A percentile compares a stretch with the other conserved stretches of the same genome.
Conservation (phyloP, 30 jellyfish, hydroid and myxozoan species). For the Chrysaora quinquecirrha region DNA sequence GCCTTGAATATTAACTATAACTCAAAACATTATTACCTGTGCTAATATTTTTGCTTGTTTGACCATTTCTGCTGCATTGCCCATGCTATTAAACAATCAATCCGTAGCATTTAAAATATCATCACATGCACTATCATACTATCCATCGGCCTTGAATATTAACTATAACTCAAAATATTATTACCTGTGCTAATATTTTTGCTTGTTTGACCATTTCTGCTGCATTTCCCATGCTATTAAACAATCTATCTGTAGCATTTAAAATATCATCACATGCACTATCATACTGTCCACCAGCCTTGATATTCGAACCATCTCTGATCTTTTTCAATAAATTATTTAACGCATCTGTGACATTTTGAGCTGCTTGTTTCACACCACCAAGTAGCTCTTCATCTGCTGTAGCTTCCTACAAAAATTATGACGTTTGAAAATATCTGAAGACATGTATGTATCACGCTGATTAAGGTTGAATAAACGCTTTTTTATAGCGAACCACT, state of each 20-base stretch:
- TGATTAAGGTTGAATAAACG: too few relatives aligned
- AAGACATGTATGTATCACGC: too few relatives aligned
- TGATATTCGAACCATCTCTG: conserved; percentile 81
- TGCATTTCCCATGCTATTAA: conserved; percentile 98
- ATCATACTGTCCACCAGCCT: conserved; percentile 91
- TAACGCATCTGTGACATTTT: conserved; percentile 93
- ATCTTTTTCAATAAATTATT: conserved; percentile 85
- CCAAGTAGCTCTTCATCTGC: conserved; percentile 63
- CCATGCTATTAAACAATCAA: conserved; percentile 92
- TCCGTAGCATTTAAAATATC: conserved; percentile 96
- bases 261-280: conserved; percentile 94
- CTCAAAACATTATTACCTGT: too few relatives aligned
- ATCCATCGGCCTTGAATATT: conserved; percentile 88
- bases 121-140: conserved; percentile 92
- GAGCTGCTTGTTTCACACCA: conserved; percentile 88
- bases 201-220: conserved; percentile 98
- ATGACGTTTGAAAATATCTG: too few relatives aligned
- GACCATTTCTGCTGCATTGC: conserved; percentile 98
- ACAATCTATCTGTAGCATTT: conserved; percentile 93
- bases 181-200: conserved; percentile 93
- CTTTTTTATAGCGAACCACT: too few relatives aligned
- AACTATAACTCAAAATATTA: too few relatives aligned
- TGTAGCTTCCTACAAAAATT: conserved; percentile 78
- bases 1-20: too few relatives aligned
- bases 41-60: conserved; percentile 93